Percentiles rank a stretch among this genome's conserved stretches.
These are phyloP conservation scores for Malurus elegans DNA, from an alignment of 2,113 vertebrate genomes.

Conservation along the genomic window DNA sequence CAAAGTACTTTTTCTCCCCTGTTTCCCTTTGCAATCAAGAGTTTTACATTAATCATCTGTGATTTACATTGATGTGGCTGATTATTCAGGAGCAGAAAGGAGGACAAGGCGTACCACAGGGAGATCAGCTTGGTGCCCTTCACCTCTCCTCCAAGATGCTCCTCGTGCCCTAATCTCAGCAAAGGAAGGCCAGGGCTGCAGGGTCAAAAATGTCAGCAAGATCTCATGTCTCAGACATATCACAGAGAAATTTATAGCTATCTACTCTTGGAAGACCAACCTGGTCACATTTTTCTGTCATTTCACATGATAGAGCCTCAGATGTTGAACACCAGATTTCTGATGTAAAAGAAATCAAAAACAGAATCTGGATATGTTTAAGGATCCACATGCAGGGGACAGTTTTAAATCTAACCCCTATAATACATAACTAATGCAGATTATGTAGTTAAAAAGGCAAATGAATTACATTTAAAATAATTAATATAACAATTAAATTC, in stretches of 20 bases:
- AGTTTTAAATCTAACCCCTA: neutral
- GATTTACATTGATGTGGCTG: neutral
- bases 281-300: neutral
- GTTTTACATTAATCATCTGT: neutral
- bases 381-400: neutral
- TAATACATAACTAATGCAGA: neutral
- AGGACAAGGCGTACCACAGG: neutral
- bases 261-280: neutral
- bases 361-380: neutral
- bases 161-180: neutral
- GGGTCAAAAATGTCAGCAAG: neutral
- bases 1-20: neutral
- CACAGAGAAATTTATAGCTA: neutral
- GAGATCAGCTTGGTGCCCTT: neutral
- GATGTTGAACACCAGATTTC: accelerated
- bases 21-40: neutral
- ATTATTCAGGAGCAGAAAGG: neutral
- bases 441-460: neutral
- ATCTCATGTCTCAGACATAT: neutral
- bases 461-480: neutral
- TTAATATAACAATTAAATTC: too few relatives aligned
- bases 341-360: neutral
- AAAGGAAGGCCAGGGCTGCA: neutral
- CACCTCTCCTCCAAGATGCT: neutral
- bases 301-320: neutral